Conservation (phyloP, 2,113 vertebrate genomes). For the Atlantisia rogersi region DNA sequence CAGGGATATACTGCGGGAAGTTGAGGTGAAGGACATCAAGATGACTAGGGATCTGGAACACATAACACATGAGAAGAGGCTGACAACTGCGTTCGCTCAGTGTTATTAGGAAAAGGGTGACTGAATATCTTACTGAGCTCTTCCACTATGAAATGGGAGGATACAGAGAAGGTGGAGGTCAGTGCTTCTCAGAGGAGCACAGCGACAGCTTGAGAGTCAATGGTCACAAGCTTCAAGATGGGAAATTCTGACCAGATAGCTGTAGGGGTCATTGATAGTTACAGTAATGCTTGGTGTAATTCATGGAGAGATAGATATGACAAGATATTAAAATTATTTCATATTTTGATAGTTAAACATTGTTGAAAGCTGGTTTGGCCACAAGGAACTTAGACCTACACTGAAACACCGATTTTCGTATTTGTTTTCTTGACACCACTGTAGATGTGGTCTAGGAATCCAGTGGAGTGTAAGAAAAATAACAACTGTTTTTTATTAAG, state of each 20-base stretch:
- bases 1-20: neutral
- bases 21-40: neutral
- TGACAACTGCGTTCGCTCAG: neutral
- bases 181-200: neutral
- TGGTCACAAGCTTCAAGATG: neutral
- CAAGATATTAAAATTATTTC: neutral
- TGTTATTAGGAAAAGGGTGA: neutral
- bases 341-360: neutral
- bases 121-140: neutral
- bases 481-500: constrained; percentile 68
- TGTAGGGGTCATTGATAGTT: neutral
- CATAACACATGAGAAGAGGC: neutral
- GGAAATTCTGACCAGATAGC: neutral
- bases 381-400: neutral
- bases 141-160: neutral
- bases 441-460: constrained; percentile 30
- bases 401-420: neutral
- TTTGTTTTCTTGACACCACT: constrained; percentile 20
- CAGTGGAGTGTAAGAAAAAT: constrained; percentile 55
- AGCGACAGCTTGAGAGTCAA: neutral
- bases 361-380: neutral
- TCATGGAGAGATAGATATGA: neutral
- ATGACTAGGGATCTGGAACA: neutral
- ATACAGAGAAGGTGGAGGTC: neutral
- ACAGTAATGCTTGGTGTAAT: neutral